Evolutionary conservation across 1,140 invertebrate species (phyloP), one percentile per base, ranked within the genome.

Genomic region (Ericerus pela): DNA sequence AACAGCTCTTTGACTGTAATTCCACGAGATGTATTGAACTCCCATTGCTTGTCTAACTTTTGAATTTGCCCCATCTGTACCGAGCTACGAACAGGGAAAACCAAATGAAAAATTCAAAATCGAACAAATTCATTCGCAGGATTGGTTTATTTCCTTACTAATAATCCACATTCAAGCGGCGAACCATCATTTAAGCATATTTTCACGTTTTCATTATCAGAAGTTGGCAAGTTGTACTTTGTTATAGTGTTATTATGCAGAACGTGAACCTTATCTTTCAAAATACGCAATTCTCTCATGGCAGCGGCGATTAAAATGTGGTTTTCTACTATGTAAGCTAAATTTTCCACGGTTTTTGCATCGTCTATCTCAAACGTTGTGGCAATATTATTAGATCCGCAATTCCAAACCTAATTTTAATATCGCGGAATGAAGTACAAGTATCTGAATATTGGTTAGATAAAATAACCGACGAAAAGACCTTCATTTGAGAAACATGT

Each of bases 291-390:
- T 36, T 74, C 65, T 56, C 70, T 73, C 59, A 79, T 76, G 4
- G 91, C 73, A 2, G 86, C 80, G 64, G 85, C 76, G 14, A 89
- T 65, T 41, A 95, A 75, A 4, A 94, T 72, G 73, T 93, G 81
- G 75, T 95, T 96, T 72, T 97, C 93, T n/a, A 95, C 85, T 63
- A 96, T 87, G 66, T 88, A 91, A 4, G 90, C 87, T 27, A 96
- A 58, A 54, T 58, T 53, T 24, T 47, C 20, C 10, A 8, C 14
- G 6, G 20, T 6, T 41, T 14, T 24, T 5, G 22, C 41, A 20
- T 58, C 20, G 2, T 51, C 53, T 8, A 43, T 41, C 4, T 16
- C 4, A 24, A 58, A 58, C 12, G 36, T 33, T 31, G 53, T 54
- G 0, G 41, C 10, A 22, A 54, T 58, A 20, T 54, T 54, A 5